phyloP scores from a whole-genome alignment of 2,797 vertebrate genomes.

The Pseudochaenichthys georgianus region DNA sequence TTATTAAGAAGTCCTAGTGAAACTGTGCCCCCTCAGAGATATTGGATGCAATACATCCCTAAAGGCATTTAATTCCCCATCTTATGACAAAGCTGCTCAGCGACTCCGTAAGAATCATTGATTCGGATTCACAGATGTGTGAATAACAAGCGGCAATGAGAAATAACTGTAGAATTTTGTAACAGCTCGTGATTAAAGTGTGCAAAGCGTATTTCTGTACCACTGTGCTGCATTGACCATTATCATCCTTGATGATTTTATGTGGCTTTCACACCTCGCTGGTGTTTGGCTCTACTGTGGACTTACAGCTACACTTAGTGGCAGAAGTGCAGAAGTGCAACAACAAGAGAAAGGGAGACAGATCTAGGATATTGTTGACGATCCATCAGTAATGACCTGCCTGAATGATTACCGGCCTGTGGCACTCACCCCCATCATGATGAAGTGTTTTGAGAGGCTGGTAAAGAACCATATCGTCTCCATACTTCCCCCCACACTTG shows the following conservation, averaged over 20 bases:
- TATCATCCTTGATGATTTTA: not conserved
- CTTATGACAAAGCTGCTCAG: slow-evolving; percentile 1
- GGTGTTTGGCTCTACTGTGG: slow-evolving; percentile 31
- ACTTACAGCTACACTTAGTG: slow-evolving; percentile 67
- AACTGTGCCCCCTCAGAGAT: slow-evolving; percentile 38
- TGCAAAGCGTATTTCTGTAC: slow-evolving; percentile 6
- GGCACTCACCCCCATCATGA: too few species aligned
- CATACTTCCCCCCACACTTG: too few species aligned
- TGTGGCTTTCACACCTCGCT: not conserved
- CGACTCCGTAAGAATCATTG: not conserved
- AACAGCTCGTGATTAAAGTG: slow-evolving; percentile 5
- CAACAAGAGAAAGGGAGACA: not conserved
- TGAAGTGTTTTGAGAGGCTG: too few species aligned
- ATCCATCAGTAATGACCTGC: too few species aligned
- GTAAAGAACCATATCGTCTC: too few species aligned
- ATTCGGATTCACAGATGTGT: slow-evolving; percentile 31
- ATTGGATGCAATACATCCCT: slow-evolving; percentile 21
- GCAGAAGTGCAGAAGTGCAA: slow-evolving; percentile 44
- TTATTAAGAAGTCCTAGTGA: slow-evolving; percentile 9
- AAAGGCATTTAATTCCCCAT: not conserved
- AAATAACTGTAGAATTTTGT: not conserved
- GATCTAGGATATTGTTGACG: not conserved
- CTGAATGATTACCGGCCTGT: too few species aligned
- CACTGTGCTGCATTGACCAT: not conserved
- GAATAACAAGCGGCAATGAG: slow-evolving; percentile 28